Evolutionary conservation across 1,140 invertebrate species (phyloP).

Genomic region (Nylanderia fulva): DNA sequence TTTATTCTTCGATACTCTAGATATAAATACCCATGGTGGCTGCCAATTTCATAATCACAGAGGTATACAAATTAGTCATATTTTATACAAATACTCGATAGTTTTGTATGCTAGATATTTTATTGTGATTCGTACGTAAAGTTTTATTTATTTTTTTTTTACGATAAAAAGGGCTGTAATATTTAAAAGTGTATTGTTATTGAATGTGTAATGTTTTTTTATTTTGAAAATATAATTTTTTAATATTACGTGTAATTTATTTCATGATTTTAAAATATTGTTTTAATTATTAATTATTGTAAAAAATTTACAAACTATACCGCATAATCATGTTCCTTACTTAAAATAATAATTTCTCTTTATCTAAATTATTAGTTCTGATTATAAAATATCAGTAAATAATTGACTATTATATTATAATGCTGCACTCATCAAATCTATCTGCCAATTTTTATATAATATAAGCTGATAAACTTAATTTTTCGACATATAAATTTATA

Average conservation of each 20-base stretch:
- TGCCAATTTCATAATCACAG: slow-evolving; percentile 30
- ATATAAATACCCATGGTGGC: not conserved
- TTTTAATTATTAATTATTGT: not conserved
- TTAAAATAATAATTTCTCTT: not conserved
- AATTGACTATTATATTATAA: not conserved
- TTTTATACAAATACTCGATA: not conserved
- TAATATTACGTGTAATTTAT: not conserved
- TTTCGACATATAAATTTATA: too few relatives aligned
- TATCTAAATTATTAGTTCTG: not conserved
- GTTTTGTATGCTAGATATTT: not conserved
- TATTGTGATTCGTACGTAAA: not conserved
- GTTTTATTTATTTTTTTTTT: slow-evolving; percentile 9
- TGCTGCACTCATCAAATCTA: too few relatives aligned
- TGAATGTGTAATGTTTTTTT: not conserved
- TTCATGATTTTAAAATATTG: not conserved
- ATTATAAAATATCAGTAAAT: not conserved
- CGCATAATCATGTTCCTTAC: not conserved
- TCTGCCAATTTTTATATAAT: too few relatives aligned
- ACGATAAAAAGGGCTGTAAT: not conserved
- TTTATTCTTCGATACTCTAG: not conserved
- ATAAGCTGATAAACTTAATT: too few relatives aligned
- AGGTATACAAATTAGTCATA: not conserved
- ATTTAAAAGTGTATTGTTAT: not conserved
- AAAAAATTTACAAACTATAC: not conserved
- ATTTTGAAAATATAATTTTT: not conserved